Evolutionary conservation across 2,888 invertebrate genomes (phyloP), one percentile per base, ranked within the genome.

Genomic region (Drosophila niveifrons): DNA sequence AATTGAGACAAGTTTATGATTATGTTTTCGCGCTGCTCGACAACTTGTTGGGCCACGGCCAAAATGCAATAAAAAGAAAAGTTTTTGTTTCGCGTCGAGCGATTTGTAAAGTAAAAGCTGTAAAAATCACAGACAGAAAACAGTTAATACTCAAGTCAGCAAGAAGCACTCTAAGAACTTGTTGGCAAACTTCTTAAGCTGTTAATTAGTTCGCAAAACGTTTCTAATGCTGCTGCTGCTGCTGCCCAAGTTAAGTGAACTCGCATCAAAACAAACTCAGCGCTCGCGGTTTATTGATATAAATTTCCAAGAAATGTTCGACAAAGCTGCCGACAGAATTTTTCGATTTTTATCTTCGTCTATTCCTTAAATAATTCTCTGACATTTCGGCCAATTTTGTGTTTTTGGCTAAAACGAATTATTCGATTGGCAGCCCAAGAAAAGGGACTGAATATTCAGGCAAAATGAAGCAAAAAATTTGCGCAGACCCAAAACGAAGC

Each of bases 1-100:
- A 85, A 85, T 85, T 85, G 90, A 90, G 84, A 78, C 89, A 86
- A 88, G 68, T 82, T 79, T 75, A 88, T 88, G 86, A 88, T 84
- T 84, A 84, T 80, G 85, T 70, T 77, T 68, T 62, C 53, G 11
- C 51, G 17, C 34, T 58, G 51, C 47, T 72, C 62, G 57, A 69
- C 69, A 72, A 82, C 64, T 82, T 75, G 73, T 84, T 75, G 78
- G 63, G 76, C 71, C 78, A 83, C 76, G 63, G 76, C 71, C 78
- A 83, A 71, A 74, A 74, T 66, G 74, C 75, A 76, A 78, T 78
- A 84, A 82, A 80, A 82, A 82, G 83, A 82, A 80, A 75, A 82
- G 55, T 62, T 70, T 80, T 80, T 59, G 47, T 46, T 52, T 29
- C 46, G 63, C 47, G 46, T 69, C 66, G 59, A 86, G 71, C 82